Conservation (phyloP, 2,888 invertebrate genomes). For the Platycnemis pennipes region DNA sequence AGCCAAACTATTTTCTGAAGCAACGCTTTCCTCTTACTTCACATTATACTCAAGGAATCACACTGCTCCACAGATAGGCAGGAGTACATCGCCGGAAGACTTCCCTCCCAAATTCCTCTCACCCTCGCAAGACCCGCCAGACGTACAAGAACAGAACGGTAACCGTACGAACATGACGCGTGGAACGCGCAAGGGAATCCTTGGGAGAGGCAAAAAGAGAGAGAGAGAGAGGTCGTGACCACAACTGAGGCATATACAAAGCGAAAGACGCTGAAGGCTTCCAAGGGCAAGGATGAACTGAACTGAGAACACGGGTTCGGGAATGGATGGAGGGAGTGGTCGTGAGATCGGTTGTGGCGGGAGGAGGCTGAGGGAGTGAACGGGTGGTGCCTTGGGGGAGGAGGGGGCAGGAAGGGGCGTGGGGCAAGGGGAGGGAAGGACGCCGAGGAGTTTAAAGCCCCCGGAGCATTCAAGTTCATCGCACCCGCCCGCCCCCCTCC, state of each 20-base stretch:
- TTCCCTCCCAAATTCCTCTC: background rate
- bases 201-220: background rate
- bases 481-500: background rate
- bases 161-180: background rate
- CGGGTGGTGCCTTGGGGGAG: background rate
- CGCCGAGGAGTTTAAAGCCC: conserved; percentile 66
- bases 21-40: no score
- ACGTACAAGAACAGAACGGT: no score
- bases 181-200: background rate
- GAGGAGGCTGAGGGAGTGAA: background rate
- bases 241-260: background rate
- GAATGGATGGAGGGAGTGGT: conserved; percentile 10
- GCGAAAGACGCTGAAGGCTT: conserved; percentile 15
- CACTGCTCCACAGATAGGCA: no score
- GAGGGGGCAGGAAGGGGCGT: background rate
- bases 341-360: background rate
- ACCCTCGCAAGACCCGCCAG: no score
- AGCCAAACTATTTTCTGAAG: no score
- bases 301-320: background rate
- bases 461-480: conserved; percentile 56
- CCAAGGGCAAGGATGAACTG: conserved; percentile 64
- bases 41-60: no score
- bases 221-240: conserved; percentile 35
- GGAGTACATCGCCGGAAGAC: background rate
- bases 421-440: conserved; percentile 36